A percentile compares a stretch with the other conserved stretches of the same genome.
Evolutionary conservation across 2,113 vertebrate species (phyloP).

Genomic region (Geococcyx californianus): DNA sequence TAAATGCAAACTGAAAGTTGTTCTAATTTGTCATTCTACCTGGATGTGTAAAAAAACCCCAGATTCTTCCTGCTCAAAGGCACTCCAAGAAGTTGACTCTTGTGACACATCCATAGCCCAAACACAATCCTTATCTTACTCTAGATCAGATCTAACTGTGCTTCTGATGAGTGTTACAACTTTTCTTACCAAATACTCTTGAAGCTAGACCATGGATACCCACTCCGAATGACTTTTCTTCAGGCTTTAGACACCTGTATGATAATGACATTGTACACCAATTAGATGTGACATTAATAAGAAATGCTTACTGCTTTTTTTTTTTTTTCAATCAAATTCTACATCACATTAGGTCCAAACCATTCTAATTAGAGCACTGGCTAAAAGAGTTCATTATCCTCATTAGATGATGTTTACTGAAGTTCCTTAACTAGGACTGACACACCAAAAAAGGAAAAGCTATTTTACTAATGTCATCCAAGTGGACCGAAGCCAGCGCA

Average conservation of each 20-base stretch:
- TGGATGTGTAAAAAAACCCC: background rate
- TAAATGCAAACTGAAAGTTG: background rate
- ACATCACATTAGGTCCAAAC: background rate
- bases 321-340: background rate
- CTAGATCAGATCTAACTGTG: background rate
- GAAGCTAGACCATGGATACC: slow-evolving; percentile 73
- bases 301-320: background rate
- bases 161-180: background rate
- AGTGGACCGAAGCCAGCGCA: fast-evolving
- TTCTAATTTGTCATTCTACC: background rate
- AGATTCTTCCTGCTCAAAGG: background rate
- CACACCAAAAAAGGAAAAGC: background rate
- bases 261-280: background rate
- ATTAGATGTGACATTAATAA: background rate
- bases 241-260: slow-evolving; percentile 74
- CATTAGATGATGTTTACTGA: background rate
- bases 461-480: background rate
- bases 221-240: slow-evolving; percentile 80
- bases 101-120: background rate
- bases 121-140: background rate
- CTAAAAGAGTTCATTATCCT: background rate
- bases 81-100: background rate
- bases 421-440: background rate
- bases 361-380: background rate
- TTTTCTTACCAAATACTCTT: slow-evolving; percentile 76